Base-by-base conservation (phyloP, 2,113 vertebrate genomes). In the Xiphias gladius region DNA sequence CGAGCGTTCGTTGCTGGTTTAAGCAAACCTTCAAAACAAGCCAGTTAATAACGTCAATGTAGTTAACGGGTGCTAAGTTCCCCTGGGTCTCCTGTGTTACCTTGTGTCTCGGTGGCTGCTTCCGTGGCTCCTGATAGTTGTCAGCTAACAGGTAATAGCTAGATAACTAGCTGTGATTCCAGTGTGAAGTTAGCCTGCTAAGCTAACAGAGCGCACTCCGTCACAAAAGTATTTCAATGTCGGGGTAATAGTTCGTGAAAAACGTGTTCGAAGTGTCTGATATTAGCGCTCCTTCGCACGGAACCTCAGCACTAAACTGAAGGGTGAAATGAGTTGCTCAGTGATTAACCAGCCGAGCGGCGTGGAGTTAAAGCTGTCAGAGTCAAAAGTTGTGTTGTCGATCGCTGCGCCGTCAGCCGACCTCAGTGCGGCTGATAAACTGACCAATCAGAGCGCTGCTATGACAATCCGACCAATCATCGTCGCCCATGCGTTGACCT, bases 381-480 rank as follows among this genome's bases (percentile, higher is more conserved):
- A 14, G 0, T n/a, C 24, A 41, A 50, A 3, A n/a, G n/a, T n/a
- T 28, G 12, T 39, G 7, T 65, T 19, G 7, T 54, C 61, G 12
- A 35, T 3, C 32, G 3, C 32, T 4, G 32, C 32, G 32, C 32
- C 32, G 6, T 6, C 32, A 12, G 11, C 76, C 82, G 63, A 66
- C 83, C 61, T 13, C 55, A 8, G 12, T 16, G 16, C 46, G 0
- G 10, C 46, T 41, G 37, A 17, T 6, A 46, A 61, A 37, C 46
- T 65, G 67, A 77, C 92, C 92, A 91, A 91, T 90, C 72, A 77
- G 0, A 82, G 19, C 22, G 26, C 73, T 13, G 22, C 41, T 26
- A 30, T 28, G 28, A 16, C 14, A 1, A 2, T 1, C 22, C 0
- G 57, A 59, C 91, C 87, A 93, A 90, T 88, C 88, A 80, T 0